Evolutionary conservation across 2,888 invertebrate species (phyloP).

Genomic region (Pyrgus malvae): DNA sequence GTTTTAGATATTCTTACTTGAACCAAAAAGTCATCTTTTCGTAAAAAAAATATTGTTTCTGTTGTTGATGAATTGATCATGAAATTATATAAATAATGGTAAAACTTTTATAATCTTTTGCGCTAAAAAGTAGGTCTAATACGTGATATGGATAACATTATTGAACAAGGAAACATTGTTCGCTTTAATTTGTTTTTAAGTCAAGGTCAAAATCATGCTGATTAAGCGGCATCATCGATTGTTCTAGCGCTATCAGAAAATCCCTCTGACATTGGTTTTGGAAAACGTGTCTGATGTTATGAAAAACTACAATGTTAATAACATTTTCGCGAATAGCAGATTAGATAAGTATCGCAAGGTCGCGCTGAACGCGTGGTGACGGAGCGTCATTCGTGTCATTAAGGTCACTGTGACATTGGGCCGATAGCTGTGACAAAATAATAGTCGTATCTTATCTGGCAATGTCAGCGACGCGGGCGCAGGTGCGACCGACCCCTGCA

Average conservation of each 20-base stretch:
- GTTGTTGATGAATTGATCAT: too few species aligned
- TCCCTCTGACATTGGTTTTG: constrained; percentile 21
- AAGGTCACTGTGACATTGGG: constrained; percentile 81
- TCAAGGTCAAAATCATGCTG: constrained; percentile 3
- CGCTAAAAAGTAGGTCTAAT: too few species aligned
- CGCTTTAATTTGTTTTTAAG: background rate
- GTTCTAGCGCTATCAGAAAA: constrained; percentile 18
- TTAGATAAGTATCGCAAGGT: constrained; percentile 80
- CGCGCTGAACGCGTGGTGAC: constrained; percentile 62
- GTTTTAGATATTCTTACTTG: too few species aligned
- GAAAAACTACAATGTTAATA: constrained; percentile 44
- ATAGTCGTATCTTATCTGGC: constrained; percentile 79
- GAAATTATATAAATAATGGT: too few species aligned
- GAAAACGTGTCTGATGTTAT: constrained; percentile 19
- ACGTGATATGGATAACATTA: background rate
- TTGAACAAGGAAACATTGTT: background rate
- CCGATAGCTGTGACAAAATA: constrained; percentile 77
- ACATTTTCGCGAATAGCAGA: constrained; percentile 71
- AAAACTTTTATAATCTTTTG: too few species aligned
- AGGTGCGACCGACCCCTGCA: constrained; percentile 72
- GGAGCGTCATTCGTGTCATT: constrained; percentile 77
- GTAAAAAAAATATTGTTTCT: too few species aligned
- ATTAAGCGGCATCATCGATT: background rate
- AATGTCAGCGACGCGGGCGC: constrained; percentile 76
- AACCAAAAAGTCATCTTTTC: too few species aligned